Base-by-base conservation (phyloP, 2,888 invertebrate genomes). In the Sinhomidia bicolor region DNA sequence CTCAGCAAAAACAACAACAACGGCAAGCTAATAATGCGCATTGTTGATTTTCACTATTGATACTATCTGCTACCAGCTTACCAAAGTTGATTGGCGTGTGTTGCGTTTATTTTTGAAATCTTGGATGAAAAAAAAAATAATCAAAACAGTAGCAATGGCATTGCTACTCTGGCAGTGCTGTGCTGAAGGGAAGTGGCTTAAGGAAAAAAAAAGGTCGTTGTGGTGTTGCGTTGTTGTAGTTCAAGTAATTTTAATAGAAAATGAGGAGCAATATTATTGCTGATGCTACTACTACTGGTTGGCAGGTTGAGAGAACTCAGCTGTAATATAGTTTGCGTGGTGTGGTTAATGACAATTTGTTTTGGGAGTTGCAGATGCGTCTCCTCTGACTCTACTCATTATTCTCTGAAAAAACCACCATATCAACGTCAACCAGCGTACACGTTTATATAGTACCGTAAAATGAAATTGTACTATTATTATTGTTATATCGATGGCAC, bases 301-400 rank as follows among this genome's bases (percentile, higher is more conserved):
- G 17, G 6, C 14, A 60, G 23, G 9, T 5, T 20, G 36, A 17
- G 20, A 41, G 81, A 81, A 60, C 82, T 54, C 82, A 82, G 82
- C 71, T 82, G 82, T 44, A 68, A 17, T 82, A 51, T 82, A 51
- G 44, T 36, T 82, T 44, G 65, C 36, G 29, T 68, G 71, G 44
- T 36, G 36, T 54, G 51, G 14, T 44, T 41, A 82, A 82, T 71
- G 54, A 47, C 29, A n/a, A 44, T 44, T 71, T 71, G 23, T 54
- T 36, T 17, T 78, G 54, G 32, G 20, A 78, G 32, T 57, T 44
- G 44, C 78, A 57, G 78, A 78, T 57, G 78, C 36, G 78, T 32
- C 78, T 54, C n/a, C 29, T 44, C 71, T 12, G 2, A 1, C 60
- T 60, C 26, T 17, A 65, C 36, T 65, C 65, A 65, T 65, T 65